Base-by-base conservation (phyloP, 2,113 vertebrate genomes). In the Manacus vitellinus region DNA sequence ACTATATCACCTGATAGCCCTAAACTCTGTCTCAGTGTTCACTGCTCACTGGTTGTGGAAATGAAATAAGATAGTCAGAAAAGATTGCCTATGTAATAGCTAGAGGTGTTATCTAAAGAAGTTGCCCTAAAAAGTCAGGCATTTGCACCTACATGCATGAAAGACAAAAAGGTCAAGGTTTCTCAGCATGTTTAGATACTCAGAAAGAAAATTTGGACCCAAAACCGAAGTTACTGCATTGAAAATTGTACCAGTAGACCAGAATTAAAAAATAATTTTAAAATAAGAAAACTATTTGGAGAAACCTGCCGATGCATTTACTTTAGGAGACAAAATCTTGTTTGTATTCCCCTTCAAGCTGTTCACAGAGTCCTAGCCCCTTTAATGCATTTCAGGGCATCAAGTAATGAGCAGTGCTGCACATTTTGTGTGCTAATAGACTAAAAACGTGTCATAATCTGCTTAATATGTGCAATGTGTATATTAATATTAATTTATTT, bases 401-500 rank as follows among this genome's bases (percentile, higher is more conserved):
- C 28, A 49, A 81, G 71, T 72, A 88, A 92, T 62, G 51, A 83
- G 52, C 25, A 91, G 39, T 54, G 88, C 56, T 79, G 77, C 35
- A 83, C 31, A n/a, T 95, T 97, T 95, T 94, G 74, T 96, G 77
- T 79, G 81, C 92, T 85, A 78, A 70, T 39, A 95, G 86, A 84
- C 59, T 92, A 85, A 88, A 96, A 95, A 55, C 70, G 31, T 35
- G 61, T 96, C 56, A 87, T 59, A 88, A 74, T 92, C 88, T 80
- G 61, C 58, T 88, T 97, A 95, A 97, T 59, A 92, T 89, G 75
- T 94, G 82, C 83, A 70, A 49, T 59, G 39, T 82, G 76, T 94
- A 68, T 93, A 95, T 97, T 95, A 95, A 95, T 97, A 97, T 96
- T 95, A 94, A 97, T 97, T 96, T 93, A 41, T 96, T 17, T 80